These are phyloP conservation scores for Drosophila nigromelanica DNA, from an alignment of 1,140 invertebrate species.

Conservation along the genomic window DNA sequence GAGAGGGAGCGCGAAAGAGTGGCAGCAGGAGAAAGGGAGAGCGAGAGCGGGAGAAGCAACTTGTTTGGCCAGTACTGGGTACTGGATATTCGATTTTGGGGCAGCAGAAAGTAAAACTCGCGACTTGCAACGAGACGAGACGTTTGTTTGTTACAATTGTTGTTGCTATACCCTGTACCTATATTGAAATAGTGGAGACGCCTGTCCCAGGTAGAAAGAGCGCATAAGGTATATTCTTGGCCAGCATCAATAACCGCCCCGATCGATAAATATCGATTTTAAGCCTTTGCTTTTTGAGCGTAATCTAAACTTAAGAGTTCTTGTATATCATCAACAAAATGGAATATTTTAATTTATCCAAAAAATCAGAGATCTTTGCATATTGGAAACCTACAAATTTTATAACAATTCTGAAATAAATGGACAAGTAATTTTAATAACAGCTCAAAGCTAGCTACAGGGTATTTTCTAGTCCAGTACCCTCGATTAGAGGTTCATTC, in stretches of 20 bases:
- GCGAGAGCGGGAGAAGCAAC: slow-evolving; percentile 36
- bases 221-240: too few species aligned
- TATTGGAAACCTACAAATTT: too few species aligned
- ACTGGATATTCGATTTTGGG: slow-evolving; percentile 44
- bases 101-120: slow-evolving; percentile 75
- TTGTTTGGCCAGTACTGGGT: slow-evolving; percentile 68
- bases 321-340: too few species aligned
- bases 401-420: background rate
- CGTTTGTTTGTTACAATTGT: background rate
- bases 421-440: background rate
- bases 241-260: too few species aligned
- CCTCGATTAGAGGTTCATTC: background rate
- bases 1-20: background rate
- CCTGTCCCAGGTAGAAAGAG: too few species aligned
- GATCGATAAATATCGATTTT: too few species aligned
- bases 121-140: slow-evolving; percentile 27
- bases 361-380: too few species aligned
- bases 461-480: background rate
- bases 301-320: too few species aligned
- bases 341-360: too few species aligned
- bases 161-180: background rate
- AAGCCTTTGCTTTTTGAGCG: too few species aligned
- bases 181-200: too few species aligned
- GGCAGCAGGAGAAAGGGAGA: background rate
- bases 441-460: slow-evolving; percentile 13